A percentile compares a stretch with the other conserved stretches of the same genome.
These are phyloP conservation scores for Phalacrocorax pelagicus DNA, from an alignment of 2,113 vertebrate species.

Conservation along the genomic window DNA sequence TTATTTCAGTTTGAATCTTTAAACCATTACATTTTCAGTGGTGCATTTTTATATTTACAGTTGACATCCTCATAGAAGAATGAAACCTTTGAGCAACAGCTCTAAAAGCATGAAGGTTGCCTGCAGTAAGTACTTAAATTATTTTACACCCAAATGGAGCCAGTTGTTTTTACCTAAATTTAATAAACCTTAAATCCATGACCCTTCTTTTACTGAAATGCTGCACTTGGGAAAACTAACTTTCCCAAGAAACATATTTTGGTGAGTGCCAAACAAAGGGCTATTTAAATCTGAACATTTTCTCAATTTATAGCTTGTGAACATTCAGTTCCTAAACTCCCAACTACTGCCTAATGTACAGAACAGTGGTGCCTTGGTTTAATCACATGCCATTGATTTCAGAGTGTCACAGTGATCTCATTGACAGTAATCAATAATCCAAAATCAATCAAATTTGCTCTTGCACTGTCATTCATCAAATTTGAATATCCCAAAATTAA, in stretches of 20 bases:
- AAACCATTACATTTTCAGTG: slow-evolving; percentile 76
- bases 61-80: slow-evolving; percentile 80
- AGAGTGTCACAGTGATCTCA: slow-evolving; percentile 77
- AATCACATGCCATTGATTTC: slow-evolving; percentile 79
- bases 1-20: slow-evolving; percentile 78
- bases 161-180: slow-evolving; percentile 80
- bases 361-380: slow-evolving; percentile 62
- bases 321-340: slow-evolving; percentile 65
- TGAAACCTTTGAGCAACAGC: slow-evolving; percentile 72
- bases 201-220: slow-evolving; percentile 75
- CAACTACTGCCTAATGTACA: slow-evolving; percentile 33
- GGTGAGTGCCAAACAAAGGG: slow-evolving; percentile 71
- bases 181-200: slow-evolving; percentile 79
- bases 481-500: slow-evolving; percentile 75
- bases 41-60: slow-evolving; percentile 83
- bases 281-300: slow-evolving; percentile 72
- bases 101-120: slow-evolving; percentile 75
- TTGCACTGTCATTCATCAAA: slow-evolving; percentile 77
- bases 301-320: slow-evolving; percentile 74
- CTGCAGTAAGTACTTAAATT: slow-evolving; percentile 75
- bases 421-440: slow-evolving; percentile 81
- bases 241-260: slow-evolving; percentile 74
- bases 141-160: slow-evolving; percentile 78
- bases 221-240: slow-evolving; percentile 68
- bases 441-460: slow-evolving; percentile 79